Conservation (phyloP, 2,797 vertebrate species). For the Paramormyrops hopkinsi region DNA sequence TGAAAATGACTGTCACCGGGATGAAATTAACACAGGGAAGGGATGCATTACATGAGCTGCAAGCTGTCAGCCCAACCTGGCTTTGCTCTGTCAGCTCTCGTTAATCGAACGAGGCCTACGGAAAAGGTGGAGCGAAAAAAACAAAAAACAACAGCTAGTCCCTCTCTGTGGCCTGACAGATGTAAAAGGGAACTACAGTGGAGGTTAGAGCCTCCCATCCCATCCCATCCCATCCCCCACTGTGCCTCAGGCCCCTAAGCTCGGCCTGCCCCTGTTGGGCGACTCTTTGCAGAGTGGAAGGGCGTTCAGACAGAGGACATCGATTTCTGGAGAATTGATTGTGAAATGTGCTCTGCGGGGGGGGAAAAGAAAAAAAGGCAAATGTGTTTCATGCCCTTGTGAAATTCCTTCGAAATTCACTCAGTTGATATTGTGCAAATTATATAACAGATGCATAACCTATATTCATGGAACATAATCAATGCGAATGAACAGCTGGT, state of each 20-base stretch:
- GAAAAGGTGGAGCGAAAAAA: background rate
- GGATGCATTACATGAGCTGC: slow-evolving; percentile 23
- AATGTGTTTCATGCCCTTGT: background rate
- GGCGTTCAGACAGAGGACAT: background rate
- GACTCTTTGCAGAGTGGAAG: background rate
- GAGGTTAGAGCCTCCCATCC: background rate
- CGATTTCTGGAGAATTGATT: background rate
- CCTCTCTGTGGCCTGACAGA: slow-evolving; percentile 24
- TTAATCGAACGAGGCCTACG: slow-evolving; percentile 26
- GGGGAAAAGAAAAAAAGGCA: background rate
- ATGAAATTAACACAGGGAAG: slow-evolving; percentile 23
- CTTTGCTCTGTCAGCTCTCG: slow-evolving; percentile 28
- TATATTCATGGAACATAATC: background rate
- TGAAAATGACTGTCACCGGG: slow-evolving; percentile 30
- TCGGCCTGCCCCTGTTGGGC: background rate
- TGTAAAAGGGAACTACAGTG: background rate
- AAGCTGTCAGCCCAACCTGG: slow-evolving; percentile 23
- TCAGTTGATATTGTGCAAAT: background rate
- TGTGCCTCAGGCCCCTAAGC: background rate
- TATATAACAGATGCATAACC: background rate
- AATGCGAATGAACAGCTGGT: background rate
- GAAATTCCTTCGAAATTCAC: background rate
- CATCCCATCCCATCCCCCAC: background rate
- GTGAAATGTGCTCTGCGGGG: background rate
- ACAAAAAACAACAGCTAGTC: slow-evolving; percentile 17